A percentile compares a stretch with the other conserved stretches of the same genome.
Evolutionary conservation across 2,113 vertebrate species (phyloP).

Genomic region (Anarhynchus alexandrinus): DNA sequence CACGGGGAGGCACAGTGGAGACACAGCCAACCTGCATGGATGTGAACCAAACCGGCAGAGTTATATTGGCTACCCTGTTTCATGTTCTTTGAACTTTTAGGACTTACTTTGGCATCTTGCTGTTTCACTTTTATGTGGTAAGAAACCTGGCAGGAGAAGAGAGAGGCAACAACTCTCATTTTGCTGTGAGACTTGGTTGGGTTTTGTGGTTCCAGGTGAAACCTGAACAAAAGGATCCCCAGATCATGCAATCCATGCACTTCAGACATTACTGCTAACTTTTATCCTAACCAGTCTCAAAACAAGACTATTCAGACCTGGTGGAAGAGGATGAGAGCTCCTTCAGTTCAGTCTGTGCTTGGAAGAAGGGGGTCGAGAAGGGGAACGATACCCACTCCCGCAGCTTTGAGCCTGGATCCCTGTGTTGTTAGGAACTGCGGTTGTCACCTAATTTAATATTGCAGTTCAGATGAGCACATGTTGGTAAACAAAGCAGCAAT

Average conservation of each 20-base stretch:
- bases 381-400: background rate
- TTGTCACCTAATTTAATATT: conserved; percentile 21
- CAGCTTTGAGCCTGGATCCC: background rate
- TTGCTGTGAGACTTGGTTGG: background rate
- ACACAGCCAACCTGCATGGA: background rate
- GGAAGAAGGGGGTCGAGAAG: background rate
- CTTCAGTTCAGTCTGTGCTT: background rate
- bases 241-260: background rate
- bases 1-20: background rate
- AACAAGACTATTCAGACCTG: background rate
- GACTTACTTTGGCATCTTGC: background rate
- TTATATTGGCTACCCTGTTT: background rate
- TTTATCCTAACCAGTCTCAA: background rate
- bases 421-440: background rate
- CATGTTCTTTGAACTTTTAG: background rate
- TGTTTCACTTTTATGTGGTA: background rate
- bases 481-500: conserved; percentile 65
- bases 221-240: background rate
- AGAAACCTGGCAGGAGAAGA: background rate
- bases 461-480: conserved; percentile 40
- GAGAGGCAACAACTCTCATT: background rate
- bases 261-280: background rate
- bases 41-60: background rate
- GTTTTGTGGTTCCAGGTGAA: background rate
- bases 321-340: background rate